A percentile compares a stretch with the other conserved stretches of the same genome.
Evolutionary conservation across 1,140 invertebrate genomes (phyloP).

Genomic region (Mizuhopecten yessoensis): DNA sequence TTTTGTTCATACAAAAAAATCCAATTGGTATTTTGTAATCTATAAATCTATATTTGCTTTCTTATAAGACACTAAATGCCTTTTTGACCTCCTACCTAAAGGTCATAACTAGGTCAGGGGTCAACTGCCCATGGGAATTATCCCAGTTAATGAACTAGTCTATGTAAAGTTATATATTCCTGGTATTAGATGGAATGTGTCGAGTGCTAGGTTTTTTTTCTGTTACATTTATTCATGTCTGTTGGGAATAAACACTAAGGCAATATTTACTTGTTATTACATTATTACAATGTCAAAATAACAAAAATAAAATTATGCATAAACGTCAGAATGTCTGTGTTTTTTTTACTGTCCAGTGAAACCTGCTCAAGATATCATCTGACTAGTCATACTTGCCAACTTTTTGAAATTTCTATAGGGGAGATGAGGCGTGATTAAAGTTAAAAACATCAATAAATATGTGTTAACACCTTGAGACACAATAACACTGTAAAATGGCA

Average conservation of each 20-base stretch:
- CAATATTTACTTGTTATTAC: constrained; percentile 18
- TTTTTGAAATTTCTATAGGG: too few species aligned
- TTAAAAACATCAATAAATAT: too few species aligned
- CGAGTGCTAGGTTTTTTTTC: constrained; percentile 11
- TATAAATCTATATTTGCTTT: too few species aligned
- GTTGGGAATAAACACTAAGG: constrained; percentile 38
- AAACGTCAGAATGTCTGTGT: neutral
- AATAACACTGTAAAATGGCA: too few species aligned
- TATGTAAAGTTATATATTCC: neutral
- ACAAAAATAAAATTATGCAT: neutral
- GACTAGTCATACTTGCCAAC: too few species aligned
- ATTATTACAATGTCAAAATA: constrained; percentile 14
- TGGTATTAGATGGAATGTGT: neutral
- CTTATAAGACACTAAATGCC: neutral
- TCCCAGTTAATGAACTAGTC: neutral
- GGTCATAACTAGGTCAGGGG: neutral
- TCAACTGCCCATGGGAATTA: neutral
- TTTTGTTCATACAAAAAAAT: neutral
- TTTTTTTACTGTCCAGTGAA: neutral
- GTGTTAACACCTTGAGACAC: too few species aligned
- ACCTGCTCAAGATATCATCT: too few species aligned
- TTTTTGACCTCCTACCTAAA: neutral
- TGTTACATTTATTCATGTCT: neutral
- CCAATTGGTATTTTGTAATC: neutral
- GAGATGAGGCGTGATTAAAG: too few species aligned